Percentiles rank a stretch among this genome's conserved stretches.
Evolutionary conservation across 2,888 invertebrate genomes (phyloP).

Genomic region (Meta bourneti): DNA sequence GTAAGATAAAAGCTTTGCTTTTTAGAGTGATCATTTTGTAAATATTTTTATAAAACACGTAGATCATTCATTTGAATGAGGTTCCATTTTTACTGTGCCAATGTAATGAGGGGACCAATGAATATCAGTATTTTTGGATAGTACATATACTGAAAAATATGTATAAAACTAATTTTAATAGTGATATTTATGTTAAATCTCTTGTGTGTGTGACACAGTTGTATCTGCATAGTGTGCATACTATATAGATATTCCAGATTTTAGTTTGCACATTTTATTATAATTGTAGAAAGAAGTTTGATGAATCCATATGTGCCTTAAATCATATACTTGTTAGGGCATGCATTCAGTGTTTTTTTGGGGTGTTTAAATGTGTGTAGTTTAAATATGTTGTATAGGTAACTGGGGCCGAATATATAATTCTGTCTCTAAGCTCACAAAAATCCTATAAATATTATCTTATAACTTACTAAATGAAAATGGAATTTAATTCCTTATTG

Average conservation of each 20-base stretch:
- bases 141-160: not conserved
- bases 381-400: too few relatives aligned
- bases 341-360: too few relatives aligned
- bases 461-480: too few relatives aligned
- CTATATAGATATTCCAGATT: not conserved
- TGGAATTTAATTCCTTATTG: too few relatives aligned
- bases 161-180: not conserved
- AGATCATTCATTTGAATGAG: slow-evolving; percentile 5
- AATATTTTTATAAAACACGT: not conserved
- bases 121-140: slow-evolving; percentile 51
- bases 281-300: not conserved
- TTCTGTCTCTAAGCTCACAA: too few relatives aligned
- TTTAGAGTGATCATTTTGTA: not conserved
- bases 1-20: not conserved
- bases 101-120: slow-evolving; percentile 25
- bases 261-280: not conserved
- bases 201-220: not conserved
- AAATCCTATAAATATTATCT: too few relatives aligned
- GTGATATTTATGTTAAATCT: slow-evolving; percentile 4
- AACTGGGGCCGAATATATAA: too few relatives aligned
- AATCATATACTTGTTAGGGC: not conserved
- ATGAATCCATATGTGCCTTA: not conserved
- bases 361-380: too few relatives aligned
- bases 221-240: not conserved
- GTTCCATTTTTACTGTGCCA: slow-evolving; percentile 41